Conservation (phyloP, 2,888 invertebrate genomes). For the Dugesia japonica region DNA sequence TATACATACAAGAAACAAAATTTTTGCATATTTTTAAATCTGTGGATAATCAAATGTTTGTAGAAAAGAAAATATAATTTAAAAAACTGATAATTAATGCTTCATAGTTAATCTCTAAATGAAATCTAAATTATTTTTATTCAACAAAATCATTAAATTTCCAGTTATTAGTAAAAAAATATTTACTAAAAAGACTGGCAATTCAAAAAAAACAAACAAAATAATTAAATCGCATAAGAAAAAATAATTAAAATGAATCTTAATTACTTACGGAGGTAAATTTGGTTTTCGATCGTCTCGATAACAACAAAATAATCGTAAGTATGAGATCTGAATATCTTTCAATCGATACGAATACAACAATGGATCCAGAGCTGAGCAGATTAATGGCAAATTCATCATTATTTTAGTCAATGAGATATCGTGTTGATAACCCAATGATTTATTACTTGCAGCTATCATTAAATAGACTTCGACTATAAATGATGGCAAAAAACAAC, state of each 20-base stretch:
- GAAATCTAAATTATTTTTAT: neutral
- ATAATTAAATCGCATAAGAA: neutral
- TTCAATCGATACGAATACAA: slow-evolving; percentile 21
- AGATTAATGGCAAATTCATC: neutral
- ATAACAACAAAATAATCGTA: slow-evolving; percentile 25
- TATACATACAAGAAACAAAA: no score
- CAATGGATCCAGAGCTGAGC: slow-evolving; percentile 17
- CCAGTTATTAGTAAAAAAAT: neutral
- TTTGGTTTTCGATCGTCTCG: neutral
- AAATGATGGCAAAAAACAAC: slow-evolving; percentile 27
- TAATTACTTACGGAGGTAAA: neutral
- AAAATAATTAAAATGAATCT: neutral
- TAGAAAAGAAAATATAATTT: no score
- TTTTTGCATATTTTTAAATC: no score
- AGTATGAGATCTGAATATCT: slow-evolving; percentile 16
- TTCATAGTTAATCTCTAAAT: neutral
- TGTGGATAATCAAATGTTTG: no score
- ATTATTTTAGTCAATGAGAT: neutral
- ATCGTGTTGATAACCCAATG: neutral
- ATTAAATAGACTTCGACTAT: neutral
- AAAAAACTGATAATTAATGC: neutral
- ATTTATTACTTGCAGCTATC: neutral
- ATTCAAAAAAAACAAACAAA: no score
- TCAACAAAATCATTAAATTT: no score
- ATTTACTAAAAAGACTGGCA: no score